Percentiles rank a stretch among this genome's conserved stretches.
These are phyloP conservation scores for Drosophila mayaguana DNA, from an alignment of 2,888 invertebrate species.

Conservation along the genomic window DNA sequence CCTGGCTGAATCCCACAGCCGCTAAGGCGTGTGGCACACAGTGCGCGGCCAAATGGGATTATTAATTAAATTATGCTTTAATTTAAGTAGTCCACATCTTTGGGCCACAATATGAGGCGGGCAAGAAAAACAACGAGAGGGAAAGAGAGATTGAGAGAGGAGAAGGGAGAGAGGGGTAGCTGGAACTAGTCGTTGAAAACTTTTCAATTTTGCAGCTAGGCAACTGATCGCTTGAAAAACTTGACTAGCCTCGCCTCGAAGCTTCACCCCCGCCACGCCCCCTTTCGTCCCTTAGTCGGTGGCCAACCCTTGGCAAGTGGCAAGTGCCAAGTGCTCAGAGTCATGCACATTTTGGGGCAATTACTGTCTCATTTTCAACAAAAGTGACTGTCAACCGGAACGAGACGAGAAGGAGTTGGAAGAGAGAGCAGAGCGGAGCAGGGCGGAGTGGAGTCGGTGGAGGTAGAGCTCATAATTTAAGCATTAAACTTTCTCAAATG, in stretches of 20 bases:
- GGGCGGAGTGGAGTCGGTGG: not conserved
- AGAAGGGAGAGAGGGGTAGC: no score
- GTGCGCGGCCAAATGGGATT: constrained; percentile 79
- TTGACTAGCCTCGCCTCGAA: constrained; percentile 37
- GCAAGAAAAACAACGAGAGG: not conserved
- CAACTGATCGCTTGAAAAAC: constrained; percentile 58
- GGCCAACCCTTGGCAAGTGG: constrained; percentile 4
- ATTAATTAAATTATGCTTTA: constrained; percentile 83
- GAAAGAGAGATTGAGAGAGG: not conserved
- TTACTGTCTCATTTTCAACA: constrained; percentile 77
- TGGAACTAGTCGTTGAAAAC: constrained; percentile 31
- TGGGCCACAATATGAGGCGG: constrained; percentile 59
- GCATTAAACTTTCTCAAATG: constrained; percentile 81
- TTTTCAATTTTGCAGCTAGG: constrained; percentile 65
- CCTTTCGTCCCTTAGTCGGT: not conserved
- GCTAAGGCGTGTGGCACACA: constrained; percentile 61
- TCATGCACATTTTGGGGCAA: constrained; percentile 73
- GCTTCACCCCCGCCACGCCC: not conserved
- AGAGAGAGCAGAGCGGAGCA: no score
- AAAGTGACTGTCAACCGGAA: constrained; percentile 74
- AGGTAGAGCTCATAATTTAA: constrained; percentile 75
- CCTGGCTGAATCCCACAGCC: constrained; percentile 50
- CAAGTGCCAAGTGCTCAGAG: constrained; percentile 38
- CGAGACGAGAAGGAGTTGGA: constrained; percentile 19
- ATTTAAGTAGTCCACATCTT: constrained; percentile 78